These are phyloP conservation scores for Gerris lacustris DNA, from an alignment of 2,888 invertebrate species.

Conservation along the genomic window DNA sequence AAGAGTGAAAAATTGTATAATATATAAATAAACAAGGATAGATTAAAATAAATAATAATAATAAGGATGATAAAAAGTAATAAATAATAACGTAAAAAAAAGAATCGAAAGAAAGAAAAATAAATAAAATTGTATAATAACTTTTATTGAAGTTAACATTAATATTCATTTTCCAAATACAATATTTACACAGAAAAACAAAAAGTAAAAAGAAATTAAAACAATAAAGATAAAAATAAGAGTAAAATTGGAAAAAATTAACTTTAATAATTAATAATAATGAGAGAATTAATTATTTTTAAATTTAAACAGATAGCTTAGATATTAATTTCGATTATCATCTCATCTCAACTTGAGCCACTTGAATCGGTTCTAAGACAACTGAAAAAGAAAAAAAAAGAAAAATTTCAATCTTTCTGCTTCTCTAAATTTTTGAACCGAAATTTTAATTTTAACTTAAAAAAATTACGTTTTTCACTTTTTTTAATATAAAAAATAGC, in stretches of 20 bases:
- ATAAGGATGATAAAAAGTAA: no score
- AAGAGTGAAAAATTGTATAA: no score
- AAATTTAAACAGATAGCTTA: no score
- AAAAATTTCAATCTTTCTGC: neutral
- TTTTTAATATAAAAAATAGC: no score
- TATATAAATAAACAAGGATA: no score
- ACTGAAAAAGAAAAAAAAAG: neutral
- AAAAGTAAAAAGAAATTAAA: neutral
- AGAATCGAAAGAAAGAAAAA: no score
- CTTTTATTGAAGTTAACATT: no score
- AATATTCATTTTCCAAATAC: no score
- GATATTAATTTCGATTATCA: neutral
- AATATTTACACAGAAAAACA: neutral
- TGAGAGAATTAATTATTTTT: neutral
- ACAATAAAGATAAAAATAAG: neutral
- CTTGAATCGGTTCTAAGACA: constrained; percentile 3
- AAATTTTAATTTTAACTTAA: neutral
- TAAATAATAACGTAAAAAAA: no score
- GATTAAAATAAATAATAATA: no score
- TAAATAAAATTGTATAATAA: no score
- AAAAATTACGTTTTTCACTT: neutral
- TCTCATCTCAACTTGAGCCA: constrained; percentile 1
- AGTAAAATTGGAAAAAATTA: neutral
- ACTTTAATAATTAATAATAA: constrained; percentile 11
- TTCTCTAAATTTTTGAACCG: neutral